Base-by-base conservation (phyloP, 2,113 vertebrate species). In the Engystomops pustulosus region DNA sequence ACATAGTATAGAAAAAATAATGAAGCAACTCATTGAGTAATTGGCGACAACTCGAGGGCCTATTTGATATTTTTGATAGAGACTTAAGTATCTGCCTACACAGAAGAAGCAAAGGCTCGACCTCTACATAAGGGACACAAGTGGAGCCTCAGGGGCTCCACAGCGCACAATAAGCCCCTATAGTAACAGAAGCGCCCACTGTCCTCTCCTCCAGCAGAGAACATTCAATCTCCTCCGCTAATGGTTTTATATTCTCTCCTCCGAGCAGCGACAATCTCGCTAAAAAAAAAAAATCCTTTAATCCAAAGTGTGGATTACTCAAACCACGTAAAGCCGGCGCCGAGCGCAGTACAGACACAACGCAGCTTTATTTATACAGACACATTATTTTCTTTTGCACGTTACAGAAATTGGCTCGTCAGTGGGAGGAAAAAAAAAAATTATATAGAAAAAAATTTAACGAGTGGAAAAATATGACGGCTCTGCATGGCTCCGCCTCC, bases 221-320 rank as follows among this genome's bases (percentile, higher is more conserved):
- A 36, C 38, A 45, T 14, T 38, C 11, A 55, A 77, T 55, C 51
- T 41, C 12, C n/a, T 58, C 71, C 75, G 18, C n/a, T 74, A 41
- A 55, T 60, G 51, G 51, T 60, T 55, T 55, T 30, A 76, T 9
- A 14, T 12, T 38, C 32, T 9, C 51, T 78, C 75, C 53, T 58
- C 23, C 75, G 41, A 5, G 32, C 34, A 78, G 75, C 20, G 6
- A n/a, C 75, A 78, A 78, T 78, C 75, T 60, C 20, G 41, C 51
- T 7, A 58, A 23, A 6, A n/a, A n/a, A n/a, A n/a, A n/a, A n/a
- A n/a, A 23, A 78, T 78, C 75, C 75, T 60, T 78, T 78, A 58
- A 78, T 78, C 75, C 51, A 38, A 38, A 3, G 32, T n/a, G 32
- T 77, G 49, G 74, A 77, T 77, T 77, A 77, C n/a, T 38, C 9